A percentile compares a stretch with the other conserved stretches of the same genome.
These are phyloP conservation scores for Antrozous pallidus DNA, from an alignment of 2,797 vertebrate species.

Conservation along the genomic window DNA sequence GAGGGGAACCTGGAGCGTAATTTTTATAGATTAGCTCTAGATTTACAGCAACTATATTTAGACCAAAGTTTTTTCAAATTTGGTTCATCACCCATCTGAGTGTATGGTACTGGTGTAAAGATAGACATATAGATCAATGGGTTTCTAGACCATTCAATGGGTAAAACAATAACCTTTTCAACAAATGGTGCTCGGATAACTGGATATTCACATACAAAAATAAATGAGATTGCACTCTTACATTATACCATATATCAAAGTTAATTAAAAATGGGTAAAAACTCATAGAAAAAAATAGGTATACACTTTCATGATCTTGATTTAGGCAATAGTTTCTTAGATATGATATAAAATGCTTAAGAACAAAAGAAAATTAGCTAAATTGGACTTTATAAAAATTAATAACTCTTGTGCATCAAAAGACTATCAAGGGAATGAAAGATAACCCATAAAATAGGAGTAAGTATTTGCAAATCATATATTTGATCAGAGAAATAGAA, in stretches of 20 bases:
- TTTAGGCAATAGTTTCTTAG: neutral
- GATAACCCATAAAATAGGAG: neutral
- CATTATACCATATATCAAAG: neutral
- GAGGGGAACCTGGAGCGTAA: neutral
- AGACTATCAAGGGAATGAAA: constrained; percentile 8
- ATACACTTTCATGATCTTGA: neutral
- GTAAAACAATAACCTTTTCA: neutral
- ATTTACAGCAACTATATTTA: neutral
- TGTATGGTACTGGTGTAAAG: neutral
- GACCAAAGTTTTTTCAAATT: neutral
- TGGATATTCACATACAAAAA: neutral
- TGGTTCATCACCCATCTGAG: neutral
- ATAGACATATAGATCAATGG: neutral
- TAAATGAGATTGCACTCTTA: neutral
- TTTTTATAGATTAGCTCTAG: neutral
- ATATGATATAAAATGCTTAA: neutral
- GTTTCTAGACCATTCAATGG: neutral
- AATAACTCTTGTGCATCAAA: neutral
- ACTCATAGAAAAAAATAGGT: constrained; percentile 10
- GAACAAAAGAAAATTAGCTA: neutral
- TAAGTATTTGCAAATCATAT: neutral
- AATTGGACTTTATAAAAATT: neutral
- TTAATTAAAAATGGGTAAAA: neutral
- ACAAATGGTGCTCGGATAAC: neutral
- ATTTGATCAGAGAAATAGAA: neutral